Evolutionary conservation across 2,888 invertebrate genomes (phyloP).

Genomic region (Brassicogethes aeneus): DNA sequence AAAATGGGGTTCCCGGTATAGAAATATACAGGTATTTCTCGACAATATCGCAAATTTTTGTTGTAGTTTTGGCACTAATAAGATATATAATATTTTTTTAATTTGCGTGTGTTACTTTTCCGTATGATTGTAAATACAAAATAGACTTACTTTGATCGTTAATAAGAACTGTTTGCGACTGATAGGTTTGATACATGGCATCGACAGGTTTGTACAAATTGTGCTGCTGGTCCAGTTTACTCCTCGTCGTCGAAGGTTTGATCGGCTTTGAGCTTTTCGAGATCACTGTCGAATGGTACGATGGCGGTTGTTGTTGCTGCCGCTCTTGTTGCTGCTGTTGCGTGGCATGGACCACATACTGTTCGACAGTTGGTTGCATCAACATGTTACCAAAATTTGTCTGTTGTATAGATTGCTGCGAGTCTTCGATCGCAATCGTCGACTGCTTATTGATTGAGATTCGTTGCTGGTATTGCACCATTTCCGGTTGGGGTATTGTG

Average conservation of each 20-base stretch:
- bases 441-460: constrained; percentile 15
- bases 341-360: constrained; percentile 11
- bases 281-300: constrained; percentile 30
- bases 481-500: constrained; percentile 11
- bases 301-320: constrained; percentile 34
- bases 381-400: constrained; percentile 13
- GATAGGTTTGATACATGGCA: not conserved
- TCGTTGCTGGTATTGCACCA: constrained; percentile 35
- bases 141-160: too few species aligned
- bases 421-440: constrained; percentile 18
- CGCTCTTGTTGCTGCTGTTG: too few species aligned
- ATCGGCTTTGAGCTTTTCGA: constrained; percentile 26
- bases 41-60: too few species aligned
- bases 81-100: too few species aligned
- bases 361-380: constrained; percentile 14
- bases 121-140: too few species aligned
- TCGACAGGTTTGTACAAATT: not conserved
- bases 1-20: too few species aligned
- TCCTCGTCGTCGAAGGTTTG: constrained; percentile 11
- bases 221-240: constrained; percentile 8
- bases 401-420: constrained; percentile 13
- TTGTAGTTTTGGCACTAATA: too few species aligned
- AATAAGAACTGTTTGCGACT: not conserved
- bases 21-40: too few species aligned
- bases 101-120: too few species aligned